These are phyloP conservation scores for Timema podura DNA, from an alignment of 2,888 invertebrate species.

Conservation along the genomic window DNA sequence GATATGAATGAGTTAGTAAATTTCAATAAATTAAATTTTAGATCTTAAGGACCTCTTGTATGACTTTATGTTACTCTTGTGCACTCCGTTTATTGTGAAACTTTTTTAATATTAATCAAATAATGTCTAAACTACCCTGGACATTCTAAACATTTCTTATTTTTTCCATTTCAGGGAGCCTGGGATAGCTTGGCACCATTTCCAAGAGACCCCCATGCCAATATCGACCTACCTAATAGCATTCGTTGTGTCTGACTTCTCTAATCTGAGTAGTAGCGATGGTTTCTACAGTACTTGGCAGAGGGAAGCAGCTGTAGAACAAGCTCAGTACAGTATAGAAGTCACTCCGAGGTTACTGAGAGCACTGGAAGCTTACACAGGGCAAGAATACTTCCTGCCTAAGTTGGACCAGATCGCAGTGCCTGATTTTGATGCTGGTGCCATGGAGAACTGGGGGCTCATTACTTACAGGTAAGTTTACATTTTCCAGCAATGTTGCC, in stretches of 20 bases:
- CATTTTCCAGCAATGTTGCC: not conserved
- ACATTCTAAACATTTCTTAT: too few relatives aligned
- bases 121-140: too few relatives aligned
- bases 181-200: slow-evolving; percentile 1
- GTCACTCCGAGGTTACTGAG: not conserved
- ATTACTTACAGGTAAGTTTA: not conserved
- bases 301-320: not conserved
- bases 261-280: not conserved
- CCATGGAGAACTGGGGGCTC: slow-evolving; percentile 9
- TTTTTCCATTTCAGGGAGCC: too few relatives aligned
- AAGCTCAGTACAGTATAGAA: not conserved
- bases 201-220: slow-evolving; percentile 5
- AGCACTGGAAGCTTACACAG: not conserved
- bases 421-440: not conserved
- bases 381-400: slow-evolving; percentile 1
- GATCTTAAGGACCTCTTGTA: too few relatives aligned
- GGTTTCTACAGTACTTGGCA: slow-evolving; percentile 1
- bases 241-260: not conserved
- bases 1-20: too few relatives aligned
- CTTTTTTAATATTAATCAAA: too few relatives aligned
- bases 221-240: slow-evolving; percentile 4
- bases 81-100: too few relatives aligned
- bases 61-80: too few relatives aligned
- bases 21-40: too few relatives aligned
- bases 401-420: not conserved